Evolutionary conservation across 2,797 vertebrate species (phyloP).

Genomic region (Epinephelus coioides): DNA sequence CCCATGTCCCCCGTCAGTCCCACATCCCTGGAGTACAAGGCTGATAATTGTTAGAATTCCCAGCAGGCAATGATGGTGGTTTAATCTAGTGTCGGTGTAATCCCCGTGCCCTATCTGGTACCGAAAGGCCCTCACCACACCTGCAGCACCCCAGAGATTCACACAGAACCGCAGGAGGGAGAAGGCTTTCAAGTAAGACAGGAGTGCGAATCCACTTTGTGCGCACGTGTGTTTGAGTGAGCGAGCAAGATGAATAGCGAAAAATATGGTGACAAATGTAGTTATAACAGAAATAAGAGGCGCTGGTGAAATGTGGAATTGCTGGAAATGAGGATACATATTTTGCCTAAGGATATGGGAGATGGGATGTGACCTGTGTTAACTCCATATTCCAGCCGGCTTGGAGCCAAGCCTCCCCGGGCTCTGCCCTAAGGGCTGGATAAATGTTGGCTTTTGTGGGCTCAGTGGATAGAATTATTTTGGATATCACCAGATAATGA

Average conservation of each 20-base stretch:
- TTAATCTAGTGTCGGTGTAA: conserved; percentile 87
- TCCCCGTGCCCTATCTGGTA: conserved; percentile 81
- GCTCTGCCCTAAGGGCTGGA: conserved; percentile 70
- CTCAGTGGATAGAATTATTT: conserved; percentile 68
- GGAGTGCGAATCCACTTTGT: conserved; percentile 61
- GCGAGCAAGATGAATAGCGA: conserved; percentile 18
- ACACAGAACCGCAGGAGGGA: conserved; percentile 62
- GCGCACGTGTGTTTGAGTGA: conserved; percentile 34
- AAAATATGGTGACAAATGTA: conserved; percentile 41
- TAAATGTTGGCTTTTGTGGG: conserved; percentile 77
- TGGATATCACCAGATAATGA: conserved; percentile 65
- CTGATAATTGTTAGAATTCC: conserved; percentile 87
- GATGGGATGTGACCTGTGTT: conserved; percentile 68
- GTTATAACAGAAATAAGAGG: conserved; percentile 26
- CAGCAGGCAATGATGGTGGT: conserved; percentile 79
- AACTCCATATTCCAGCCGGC: conserved; percentile 60
- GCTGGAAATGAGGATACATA: conserved; percentile 56
- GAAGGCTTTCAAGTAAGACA: conserved; percentile 67
- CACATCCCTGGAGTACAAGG: conserved; percentile 75
- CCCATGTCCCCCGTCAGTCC: conserved; percentile 54
- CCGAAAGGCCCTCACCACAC: conserved; percentile 77
- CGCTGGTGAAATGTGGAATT: conserved; percentile 36
- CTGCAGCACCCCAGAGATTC: conserved; percentile 73
- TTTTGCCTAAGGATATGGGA: conserved; percentile 67
- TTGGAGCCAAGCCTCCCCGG: conserved; percentile 58